Base-by-base conservation (phyloP, 92 coral and sea anemone species). In the Ricordea florida region DNA sequence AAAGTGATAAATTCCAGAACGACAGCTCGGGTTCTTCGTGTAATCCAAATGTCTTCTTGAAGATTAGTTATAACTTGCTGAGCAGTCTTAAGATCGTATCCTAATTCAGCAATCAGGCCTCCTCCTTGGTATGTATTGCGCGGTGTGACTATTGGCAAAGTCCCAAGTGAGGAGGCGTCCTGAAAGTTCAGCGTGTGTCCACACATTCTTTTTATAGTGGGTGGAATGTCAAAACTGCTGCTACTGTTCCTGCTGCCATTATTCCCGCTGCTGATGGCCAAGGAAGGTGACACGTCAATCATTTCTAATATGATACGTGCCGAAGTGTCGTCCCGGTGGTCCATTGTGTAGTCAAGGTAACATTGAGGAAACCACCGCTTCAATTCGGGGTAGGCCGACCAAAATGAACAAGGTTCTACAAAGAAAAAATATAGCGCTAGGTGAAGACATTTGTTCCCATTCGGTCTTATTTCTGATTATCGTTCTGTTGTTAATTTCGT, bases 41-140 rank as follows among this genome's bases (percentile, higher is more conserved):
- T 55, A 13, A 90, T 86, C 96, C 96, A 90, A 21, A 55, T 58
- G 50, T 90, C 89, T 27, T 61, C 87, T 35, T 68, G 56, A 1
- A 90, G 87, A 33, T 78, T 83, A 2, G 73, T 22, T 7, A 90
- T 24, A 13, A 90, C 92, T 8, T 86, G 66, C 28, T 31, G 60
- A 3, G 96, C 96, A 3, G 92, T 90, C 14, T 24, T 25, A 13
- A 50, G 49, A 44, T 90, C 92, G 40, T 90, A 90, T 5, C 96
- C 96, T 34, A 90, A 32, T 24, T 90, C 96, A 2, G 81, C 86
- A 11, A 90, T 87, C 36, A 81, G 75, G 1, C 96, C 92, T 0
- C 92, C 91, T 7, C 85, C 92, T 0, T 14, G 31, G 40, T 72
- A 90, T 1, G 87, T 67, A 17, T 72, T 70, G 14, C 50, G 69